Conservation (phyloP, 2,113 vertebrate genomes). For the Dipodomys ordii region DNA sequence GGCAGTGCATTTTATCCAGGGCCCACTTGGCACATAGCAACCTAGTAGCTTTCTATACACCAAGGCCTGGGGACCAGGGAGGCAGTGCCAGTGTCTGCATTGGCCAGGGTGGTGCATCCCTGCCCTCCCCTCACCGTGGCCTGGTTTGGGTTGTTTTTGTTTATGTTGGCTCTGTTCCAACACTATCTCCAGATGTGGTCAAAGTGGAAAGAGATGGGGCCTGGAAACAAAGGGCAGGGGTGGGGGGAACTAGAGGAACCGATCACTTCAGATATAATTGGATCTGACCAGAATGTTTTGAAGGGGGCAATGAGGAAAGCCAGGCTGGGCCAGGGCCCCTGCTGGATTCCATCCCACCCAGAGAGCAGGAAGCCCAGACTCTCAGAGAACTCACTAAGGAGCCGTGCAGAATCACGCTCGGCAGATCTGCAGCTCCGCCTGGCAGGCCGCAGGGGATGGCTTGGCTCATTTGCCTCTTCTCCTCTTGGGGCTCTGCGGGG, state of each 20-base stretch:
- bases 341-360: background rate
- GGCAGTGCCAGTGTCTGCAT: background rate
- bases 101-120: background rate
- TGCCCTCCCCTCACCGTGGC: background rate
- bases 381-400: background rate
- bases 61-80: background rate
- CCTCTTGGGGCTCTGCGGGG: background rate
- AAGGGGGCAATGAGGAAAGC: background rate
- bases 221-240: background rate
- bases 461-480: background rate
- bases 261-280: background rate
- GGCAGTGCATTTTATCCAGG: background rate
- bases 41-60: background rate
- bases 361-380: background rate
- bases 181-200: slow-evolving; percentile 13
- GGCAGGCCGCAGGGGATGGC: background rate
- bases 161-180: background rate
- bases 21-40: no score
- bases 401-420: background rate
- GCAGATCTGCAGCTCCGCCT: background rate
- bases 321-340: background rate
- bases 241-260: background rate
- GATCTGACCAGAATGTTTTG: background rate
- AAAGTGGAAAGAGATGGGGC: background rate
- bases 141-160: slow-evolving; percentile 18